Conservation (phyloP, 2,888 invertebrate genomes). For the Zele albiditarsus region DNA sequence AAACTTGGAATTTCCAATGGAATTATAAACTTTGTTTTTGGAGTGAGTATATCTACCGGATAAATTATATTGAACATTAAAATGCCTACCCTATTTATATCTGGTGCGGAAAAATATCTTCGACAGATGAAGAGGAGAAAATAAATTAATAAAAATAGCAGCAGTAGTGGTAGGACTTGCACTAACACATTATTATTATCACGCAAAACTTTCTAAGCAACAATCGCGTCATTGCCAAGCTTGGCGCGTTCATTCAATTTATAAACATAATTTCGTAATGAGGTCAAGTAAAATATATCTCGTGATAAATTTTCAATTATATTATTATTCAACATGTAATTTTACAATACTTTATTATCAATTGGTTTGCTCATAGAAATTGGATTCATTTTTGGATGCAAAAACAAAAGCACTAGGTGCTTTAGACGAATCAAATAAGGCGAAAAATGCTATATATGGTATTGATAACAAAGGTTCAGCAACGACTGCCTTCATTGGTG, state of each 20-base stretch:
- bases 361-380: conserved; percentile 78
- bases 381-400: conserved; percentile 86
- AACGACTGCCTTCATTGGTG: conserved; percentile 77
- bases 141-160: neutral
- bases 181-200: conserved; percentile 18
- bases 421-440: conserved; percentile 83
- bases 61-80: neutral
- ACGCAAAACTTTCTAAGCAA: conserved; percentile 30
- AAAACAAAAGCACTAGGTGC: conserved; percentile 83
- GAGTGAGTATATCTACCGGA: conserved; percentile 77
- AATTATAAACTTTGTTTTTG: conserved; percentile 86
- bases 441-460: conserved; percentile 83
- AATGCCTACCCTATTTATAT: too few species aligned
- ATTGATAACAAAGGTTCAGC: conserved; percentile 80
- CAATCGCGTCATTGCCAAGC: conserved; percentile 32
- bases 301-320: conserved; percentile 28
- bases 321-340: neutral
- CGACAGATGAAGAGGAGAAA: neutral
- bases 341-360: neutral
- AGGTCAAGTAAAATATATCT: conserved; percentile 5
- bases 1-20: conserved; percentile 86
- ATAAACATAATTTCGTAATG: conserved; percentile 27
- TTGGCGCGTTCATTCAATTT: conserved; percentile 9
- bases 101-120: neutral
- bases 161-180: neutral